Conservation (phyloP, 1,140 invertebrate species). For the Teleogryllus occipitalis region DNA sequence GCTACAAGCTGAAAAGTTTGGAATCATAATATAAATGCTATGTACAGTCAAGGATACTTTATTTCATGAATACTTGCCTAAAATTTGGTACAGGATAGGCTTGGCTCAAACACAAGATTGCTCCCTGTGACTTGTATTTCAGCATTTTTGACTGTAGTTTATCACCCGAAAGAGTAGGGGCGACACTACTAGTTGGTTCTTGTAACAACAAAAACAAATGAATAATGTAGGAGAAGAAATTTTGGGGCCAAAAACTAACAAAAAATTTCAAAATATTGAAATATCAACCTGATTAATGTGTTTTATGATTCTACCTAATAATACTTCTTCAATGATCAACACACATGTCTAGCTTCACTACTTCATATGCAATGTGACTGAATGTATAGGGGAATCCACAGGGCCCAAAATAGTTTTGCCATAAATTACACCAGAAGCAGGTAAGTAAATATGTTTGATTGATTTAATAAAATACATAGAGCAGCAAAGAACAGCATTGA, state of each 20-base stretch:
- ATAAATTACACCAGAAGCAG: not conserved
- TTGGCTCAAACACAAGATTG: constrained; percentile 37
- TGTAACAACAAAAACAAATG: constrained; percentile 15
- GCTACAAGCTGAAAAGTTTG: too few species aligned
- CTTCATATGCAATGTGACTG: not conserved
- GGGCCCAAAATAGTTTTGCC: not conserved
- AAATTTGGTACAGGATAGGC: constrained; percentile 27
- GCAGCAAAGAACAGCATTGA: not conserved
- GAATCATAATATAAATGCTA: too few species aligned
- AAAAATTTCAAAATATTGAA: not conserved
- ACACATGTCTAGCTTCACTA: not conserved
- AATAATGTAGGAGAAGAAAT: not conserved
- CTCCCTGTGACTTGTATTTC: not conserved
- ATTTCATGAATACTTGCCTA: constrained; percentile 21
- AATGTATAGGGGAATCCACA: not conserved
- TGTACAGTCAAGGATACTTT: too few species aligned
- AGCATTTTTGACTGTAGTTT: constrained; percentile 41
- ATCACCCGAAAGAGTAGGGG: constrained; percentile 51
- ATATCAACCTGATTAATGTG: not conserved
- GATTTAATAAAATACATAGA: not conserved
- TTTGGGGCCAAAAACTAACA: not conserved
- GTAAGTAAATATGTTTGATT: not conserved
- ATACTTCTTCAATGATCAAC: too few species aligned
- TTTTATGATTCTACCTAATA: not conserved
- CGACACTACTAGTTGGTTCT: constrained; percentile 60